Base-by-base conservation (phyloP, 1,140 invertebrate species). In the Zaprionus tsacasi region DNA sequence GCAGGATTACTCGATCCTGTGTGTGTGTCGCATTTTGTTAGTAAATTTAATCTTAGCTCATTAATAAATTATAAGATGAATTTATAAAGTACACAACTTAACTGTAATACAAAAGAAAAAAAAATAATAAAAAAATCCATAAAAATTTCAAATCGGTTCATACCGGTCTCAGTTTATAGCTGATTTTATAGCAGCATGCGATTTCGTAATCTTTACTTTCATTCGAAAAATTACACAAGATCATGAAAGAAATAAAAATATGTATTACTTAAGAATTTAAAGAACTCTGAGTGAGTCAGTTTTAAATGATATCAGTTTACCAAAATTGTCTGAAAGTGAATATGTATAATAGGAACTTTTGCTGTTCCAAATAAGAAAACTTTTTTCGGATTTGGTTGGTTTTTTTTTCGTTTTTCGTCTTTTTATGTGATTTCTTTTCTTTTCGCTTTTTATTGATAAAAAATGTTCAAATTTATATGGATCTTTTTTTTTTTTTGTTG, bases 381-480 rank as follows among this genome's bases (percentile, higher is more conserved):
- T 45, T 7, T 3, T n/a, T 12, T 54, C 33, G 21, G 2, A 13
- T 6, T 63, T 6, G n/a, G 40, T 67, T 76, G 61, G 11, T 80
- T 78, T 33, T 33, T 69, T 81, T 71, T 72, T 52, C 15, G 52
- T 66, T 59, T 67, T 56, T 82, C 40, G 48, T 79, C 27, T 61
- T 59, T 80, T 80, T 70, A 38, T 58, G 35, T 60, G 27, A 33
- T 58, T 65, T 8, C 57, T 52, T 79, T 86, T 63, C 40, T 54
- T 76, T 80, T 87, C 73, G 69, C 52, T 75, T 81, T 87, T 83
- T 89, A 88, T 89, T 88, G 71, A 88, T 88, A 88, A 88, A 88
- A 88, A 88, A 88, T 88, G 78, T 89, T 88, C 80, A 88, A 87
- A 83, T 87, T 82, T 87, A 88, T 83, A 70, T 67, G 81, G 66